Base-by-base conservation (phyloP, 2,797 vertebrate species). In the Calcarius lapponicus region DNA sequence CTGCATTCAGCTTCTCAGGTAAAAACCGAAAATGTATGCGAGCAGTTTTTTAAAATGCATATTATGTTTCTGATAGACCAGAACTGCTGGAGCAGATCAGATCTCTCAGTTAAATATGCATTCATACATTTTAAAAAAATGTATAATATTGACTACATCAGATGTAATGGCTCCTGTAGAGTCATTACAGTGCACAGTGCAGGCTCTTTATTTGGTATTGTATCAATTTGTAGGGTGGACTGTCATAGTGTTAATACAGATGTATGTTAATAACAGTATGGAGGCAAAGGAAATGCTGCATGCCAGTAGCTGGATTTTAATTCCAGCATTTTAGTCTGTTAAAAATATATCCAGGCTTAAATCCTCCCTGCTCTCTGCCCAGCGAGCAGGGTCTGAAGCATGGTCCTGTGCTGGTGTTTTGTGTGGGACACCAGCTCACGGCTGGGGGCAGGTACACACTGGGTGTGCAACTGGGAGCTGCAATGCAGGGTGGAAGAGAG, bases 51-150 rank as follows among this genome's bases (percentile, higher is more conserved):
- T 83, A 92, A 97, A 96, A 97, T 95, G 95, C 66, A 51, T 95
- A 91, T 96, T 96, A 88, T 88, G 57, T 94, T 92, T 96, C 96
- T 97, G 94, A 97, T 96, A 96, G 97, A 96, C 91, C 84, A 95
- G 94, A 96, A 72, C 92, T 95, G 84, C 82, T 96, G 96, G 88
- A 97, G 97, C 96, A 96, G 80, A 96, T 97, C 97, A 94, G 95
- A 98, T 96, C 93, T 97, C 95, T 98, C 97, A 97, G 96, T 97
- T 97, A 97, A 97, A 97, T 97, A 96, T 93, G 97, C 95, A 96
- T 96, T 97, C 96, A 95, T 88, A 93, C 96, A 96, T 97, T 96
- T 96, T 70, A 0, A 9, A 97, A 95, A 97, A 96, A 95, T 87
- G 93, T 96, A 62, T 93, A 91, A 96, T 97, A 97, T 97, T 97